Evolutionary conservation across 2,797 vertebrate species (phyloP), one percentile per base, ranked within the genome.

Genomic region (Oophaga sylvatica): DNA sequence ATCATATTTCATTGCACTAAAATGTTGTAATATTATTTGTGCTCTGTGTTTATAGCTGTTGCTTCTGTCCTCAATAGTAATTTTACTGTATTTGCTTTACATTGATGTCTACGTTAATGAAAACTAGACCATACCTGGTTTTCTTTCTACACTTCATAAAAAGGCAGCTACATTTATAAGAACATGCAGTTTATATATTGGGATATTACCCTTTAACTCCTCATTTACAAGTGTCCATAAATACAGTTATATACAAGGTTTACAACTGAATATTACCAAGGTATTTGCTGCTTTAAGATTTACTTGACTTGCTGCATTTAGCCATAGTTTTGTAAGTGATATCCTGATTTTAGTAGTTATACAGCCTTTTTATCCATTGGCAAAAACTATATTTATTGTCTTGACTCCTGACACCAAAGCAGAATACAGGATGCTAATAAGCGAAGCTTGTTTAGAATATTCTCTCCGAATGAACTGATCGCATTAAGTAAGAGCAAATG

Each of bases 21-120:
- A 91, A 91, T 86, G 89, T 89, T 87, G 57, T 93, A 88, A 89
- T 89, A 91, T 87, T 91, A 89, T 91, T 76, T 91, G 89, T 93
- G 91, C 63, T 78, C 26, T 65, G 29, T 87, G 78, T 81, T 57
- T 70, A 57, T 80, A 53, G 31, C 20, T 81, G 77, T 80, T 80
- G 67, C 68, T 75, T 79, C 60, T 67, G 71, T 84, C 57, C n/a
- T 80, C 22, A 75, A 62, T 53, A 73, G 35, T 60, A 71, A 22
- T 48, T 48, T 84, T 78, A 57, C 67, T 70, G 31, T 83, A 53
- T 53, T 75, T 63, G 35, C 53, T 83, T 70, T 65, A 63, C 60
- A 65, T 41, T 81, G 45, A 35, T 80, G 77, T 65, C 48, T 75
- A 29, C 48, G 13, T 65, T 65, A 76, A 82, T 76, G 60, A 41